These are phyloP conservation scores for Malacoraja senta DNA, from an alignment of 2,797 vertebrate genomes.

Conservation along the genomic window DNA sequence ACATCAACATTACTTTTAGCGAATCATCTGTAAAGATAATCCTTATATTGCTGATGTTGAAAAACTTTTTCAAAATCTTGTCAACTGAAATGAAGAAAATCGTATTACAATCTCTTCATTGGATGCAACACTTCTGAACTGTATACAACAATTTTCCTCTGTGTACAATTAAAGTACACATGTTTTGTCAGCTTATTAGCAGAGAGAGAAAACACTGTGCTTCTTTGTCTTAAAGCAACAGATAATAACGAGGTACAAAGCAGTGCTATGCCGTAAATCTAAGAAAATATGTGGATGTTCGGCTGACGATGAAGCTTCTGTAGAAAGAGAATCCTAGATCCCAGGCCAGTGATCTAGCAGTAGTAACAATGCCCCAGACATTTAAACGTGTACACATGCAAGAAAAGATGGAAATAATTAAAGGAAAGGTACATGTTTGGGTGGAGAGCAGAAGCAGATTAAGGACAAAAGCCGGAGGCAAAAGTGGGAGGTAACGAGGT, in stretches of 20 bases:
- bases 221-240: not conserved
- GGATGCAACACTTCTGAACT: too few relatives aligned
- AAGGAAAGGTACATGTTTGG: not conserved
- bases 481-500: not conserved
- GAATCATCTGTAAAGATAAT: not conserved
- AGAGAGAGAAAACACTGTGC: not conserved
- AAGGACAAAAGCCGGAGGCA: not conserved
- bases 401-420: not conserved
- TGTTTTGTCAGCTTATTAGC: not conserved
- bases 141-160: not conserved
- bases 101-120: not conserved
- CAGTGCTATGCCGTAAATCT: not conserved
- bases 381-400: not conserved
- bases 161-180: not conserved
- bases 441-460: not conserved
- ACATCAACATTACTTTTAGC: not conserved
- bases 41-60: not conserved
- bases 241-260: not conserved
- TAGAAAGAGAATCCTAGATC: not conserved
- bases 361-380: not conserved
- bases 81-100: slow-evolving; percentile 6
- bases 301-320: not conserved
- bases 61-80: not conserved
- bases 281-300: not conserved
- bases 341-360: not conserved